Evolutionary conservation across 1,140 invertebrate genomes (phyloP).

Genomic region (Nylanderia fulva): DNA sequence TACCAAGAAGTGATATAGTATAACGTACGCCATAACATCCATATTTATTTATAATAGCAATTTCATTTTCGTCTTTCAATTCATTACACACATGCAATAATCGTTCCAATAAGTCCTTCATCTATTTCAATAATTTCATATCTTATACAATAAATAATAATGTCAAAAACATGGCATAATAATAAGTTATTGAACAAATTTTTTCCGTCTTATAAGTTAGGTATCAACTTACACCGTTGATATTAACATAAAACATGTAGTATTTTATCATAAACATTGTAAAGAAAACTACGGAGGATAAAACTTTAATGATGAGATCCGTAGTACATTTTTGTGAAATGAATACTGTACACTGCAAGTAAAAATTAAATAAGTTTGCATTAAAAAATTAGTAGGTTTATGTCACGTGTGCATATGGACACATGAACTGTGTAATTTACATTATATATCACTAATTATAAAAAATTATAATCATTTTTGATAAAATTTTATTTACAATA

Average conservation of each 20-base stretch:
- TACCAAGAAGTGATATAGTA: slow-evolving; percentile 4
- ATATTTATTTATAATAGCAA: slow-evolving; percentile 20
- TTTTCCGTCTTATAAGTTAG: too few species aligned
- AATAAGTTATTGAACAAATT: too few species aligned
- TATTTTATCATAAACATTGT: neutral
- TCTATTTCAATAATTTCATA: neutral
- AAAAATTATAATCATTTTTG: too few species aligned
- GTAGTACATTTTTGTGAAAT: neutral
- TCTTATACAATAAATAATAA: too few species aligned
- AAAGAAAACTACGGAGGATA: neutral
- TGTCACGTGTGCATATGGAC: too few species aligned
- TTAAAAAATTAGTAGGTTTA: neutral
- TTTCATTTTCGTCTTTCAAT: slow-evolving; percentile 30
- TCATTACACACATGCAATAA: neutral
- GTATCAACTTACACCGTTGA: neutral
- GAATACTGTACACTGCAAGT: too few species aligned
- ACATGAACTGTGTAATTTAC: too few species aligned
- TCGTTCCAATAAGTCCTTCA: slow-evolving; percentile 1
- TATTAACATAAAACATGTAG: neutral
- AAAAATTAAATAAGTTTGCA: neutral
- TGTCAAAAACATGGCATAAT: too few species aligned
- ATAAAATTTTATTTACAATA: neutral
- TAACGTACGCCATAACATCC: neutral
- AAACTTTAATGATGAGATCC: neutral
- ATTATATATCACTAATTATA: too few species aligned